Conservation (phyloP, 2,113 vertebrate genomes). For the Paramisgurnus dabryanus region DNA sequence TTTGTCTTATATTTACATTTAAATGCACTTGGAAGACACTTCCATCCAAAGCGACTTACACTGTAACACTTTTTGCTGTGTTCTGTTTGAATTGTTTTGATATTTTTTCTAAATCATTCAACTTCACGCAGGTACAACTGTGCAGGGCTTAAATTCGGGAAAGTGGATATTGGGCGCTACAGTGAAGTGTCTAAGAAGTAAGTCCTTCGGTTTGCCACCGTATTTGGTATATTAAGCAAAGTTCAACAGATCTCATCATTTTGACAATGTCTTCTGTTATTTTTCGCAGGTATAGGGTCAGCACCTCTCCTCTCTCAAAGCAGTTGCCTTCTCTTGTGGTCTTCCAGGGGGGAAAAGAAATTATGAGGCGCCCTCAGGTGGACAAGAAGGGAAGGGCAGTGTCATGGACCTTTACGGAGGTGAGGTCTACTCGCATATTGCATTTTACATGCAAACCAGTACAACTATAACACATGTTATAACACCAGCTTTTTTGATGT, state of each 20-base stretch:
- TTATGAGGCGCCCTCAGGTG: conserved; percentile 89
- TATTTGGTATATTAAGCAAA: background rate
- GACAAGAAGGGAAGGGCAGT: conserved; percentile 94
- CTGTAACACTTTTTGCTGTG: too few species aligned
- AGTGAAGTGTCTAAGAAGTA: conserved; percentile 88
- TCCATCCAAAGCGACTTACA: too few species aligned
- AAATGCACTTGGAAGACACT: too few species aligned
- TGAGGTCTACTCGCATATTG: conserved; percentile 55
- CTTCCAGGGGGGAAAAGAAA: conserved; percentile 89
- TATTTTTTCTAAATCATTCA: background rate
- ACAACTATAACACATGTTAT: too few species aligned
- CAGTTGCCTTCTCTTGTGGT: conserved; percentile 92
- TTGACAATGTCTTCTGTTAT: background rate
- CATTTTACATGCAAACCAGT: background rate
- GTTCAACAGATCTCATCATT: background rate
- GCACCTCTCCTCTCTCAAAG: conserved; percentile 90
- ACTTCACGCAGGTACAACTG: conserved; percentile 85
- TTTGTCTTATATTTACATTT: too few species aligned
- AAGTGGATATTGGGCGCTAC: conserved; percentile 92
- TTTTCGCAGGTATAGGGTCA: conserved; percentile 86
- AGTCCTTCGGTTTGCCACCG: conserved; percentile 37
- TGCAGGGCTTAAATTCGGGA: conserved; percentile 88
- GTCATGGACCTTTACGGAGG: conserved; percentile 97
- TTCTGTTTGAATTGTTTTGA: background rate
- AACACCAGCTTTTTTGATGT: too few species aligned